Percentiles rank a stretch among this genome's conserved stretches.
phyloP scores from a whole-genome alignment of 1,140 invertebrate genomes.

The Neuroterus valhalla region DNA sequence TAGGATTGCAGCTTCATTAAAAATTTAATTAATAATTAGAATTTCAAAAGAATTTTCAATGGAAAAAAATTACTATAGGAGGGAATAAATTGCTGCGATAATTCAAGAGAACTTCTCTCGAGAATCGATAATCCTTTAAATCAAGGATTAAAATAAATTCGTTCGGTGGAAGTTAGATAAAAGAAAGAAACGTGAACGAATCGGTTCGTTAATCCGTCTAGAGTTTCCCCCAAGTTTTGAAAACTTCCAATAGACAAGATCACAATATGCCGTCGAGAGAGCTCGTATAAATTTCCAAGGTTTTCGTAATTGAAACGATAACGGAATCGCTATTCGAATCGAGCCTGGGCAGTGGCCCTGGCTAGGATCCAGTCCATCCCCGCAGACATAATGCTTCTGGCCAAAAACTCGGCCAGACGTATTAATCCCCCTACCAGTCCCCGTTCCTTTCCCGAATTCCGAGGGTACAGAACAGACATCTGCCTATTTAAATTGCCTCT shows the following conservation, averaged over 20 bases:
- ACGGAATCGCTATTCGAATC: conserved; percentile 55
- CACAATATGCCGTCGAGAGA: not conserved
- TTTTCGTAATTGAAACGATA: conserved; percentile 56
- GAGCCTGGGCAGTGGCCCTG: conserved; percentile 59
- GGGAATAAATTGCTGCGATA: not conserved
- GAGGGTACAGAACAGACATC: not conserved
- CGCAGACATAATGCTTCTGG: conserved; percentile 56
- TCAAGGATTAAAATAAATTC: not conserved
- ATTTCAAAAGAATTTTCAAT: too few species aligned
- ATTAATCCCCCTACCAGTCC: conserved; percentile 55
- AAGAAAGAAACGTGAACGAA: not conserved
- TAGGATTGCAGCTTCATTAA: too few species aligned
- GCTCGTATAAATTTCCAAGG: conserved; percentile 36
- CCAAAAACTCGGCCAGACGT: conserved; percentile 63
- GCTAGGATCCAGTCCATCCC: conserved; percentile 59
- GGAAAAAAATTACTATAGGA: too few species aligned
- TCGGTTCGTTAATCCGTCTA: not conserved
- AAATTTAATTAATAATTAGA: too few species aligned
- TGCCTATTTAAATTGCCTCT: too few species aligned
- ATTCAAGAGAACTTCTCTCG: not conserved
- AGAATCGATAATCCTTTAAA: not conserved
- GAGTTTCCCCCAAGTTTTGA: too few species aligned
- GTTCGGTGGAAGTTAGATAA: not conserved
- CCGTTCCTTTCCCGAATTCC: not conserved
- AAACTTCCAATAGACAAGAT: not conserved